Evolutionary conservation across 2,113 vertebrate species (phyloP).

Genomic region (Rana temporaria): DNA sequence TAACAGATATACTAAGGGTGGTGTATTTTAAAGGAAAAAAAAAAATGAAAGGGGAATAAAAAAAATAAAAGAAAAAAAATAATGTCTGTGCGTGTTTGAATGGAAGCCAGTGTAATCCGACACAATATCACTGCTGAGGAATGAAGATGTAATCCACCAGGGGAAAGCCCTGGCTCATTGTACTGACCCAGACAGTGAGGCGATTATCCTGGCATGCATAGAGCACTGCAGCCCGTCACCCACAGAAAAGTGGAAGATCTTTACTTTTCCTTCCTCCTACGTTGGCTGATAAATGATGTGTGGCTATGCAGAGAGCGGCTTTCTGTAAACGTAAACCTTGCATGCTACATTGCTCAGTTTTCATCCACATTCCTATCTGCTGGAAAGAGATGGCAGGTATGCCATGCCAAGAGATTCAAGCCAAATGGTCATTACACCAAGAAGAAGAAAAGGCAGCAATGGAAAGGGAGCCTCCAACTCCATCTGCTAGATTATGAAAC

Average conservation of each 20-base stretch:
- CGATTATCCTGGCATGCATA: background rate
- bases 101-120: background rate
- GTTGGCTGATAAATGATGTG: background rate
- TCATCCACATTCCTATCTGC: background rate
- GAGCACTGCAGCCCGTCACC: background rate
- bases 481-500: no score
- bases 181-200: conserved; percentile 5
- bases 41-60: no score
- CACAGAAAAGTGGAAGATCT: conserved; percentile 9
- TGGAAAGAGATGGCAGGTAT: no score
- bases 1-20: no score
- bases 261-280: background rate
- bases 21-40: no score
- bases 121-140: background rate
- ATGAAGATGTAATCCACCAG: background rate
- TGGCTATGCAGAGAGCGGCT: background rate
- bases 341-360: background rate
- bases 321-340: background rate
- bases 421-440: no score
- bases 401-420: no score
- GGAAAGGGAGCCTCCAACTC: no score
- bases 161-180: background rate
- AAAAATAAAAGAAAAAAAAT: no score
- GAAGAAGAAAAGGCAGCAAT: no score
- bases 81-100: no score